Evolutionary conservation across 2,888 invertebrate genomes (phyloP).

Genomic region (Archaeoteleia sp.): DNA sequence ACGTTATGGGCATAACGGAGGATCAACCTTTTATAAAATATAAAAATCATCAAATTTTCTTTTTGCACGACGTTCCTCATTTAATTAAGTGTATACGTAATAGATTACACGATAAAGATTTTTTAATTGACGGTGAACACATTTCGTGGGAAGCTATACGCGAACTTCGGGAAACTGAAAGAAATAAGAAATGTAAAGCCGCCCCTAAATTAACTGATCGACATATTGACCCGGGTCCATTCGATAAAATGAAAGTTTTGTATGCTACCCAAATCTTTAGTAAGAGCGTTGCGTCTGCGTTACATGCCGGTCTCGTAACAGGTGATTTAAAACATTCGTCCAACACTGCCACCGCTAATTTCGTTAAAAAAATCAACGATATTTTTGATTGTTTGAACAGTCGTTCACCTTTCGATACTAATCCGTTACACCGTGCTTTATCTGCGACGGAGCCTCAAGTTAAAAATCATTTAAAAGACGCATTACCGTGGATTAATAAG

Average conservation of each 20-base stretch:
- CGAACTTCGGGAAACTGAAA: slow-evolving; percentile 46
- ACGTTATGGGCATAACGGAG: slow-evolving; percentile 45
- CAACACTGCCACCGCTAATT: slow-evolving; percentile 51
- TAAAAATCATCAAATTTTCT: slow-evolving; percentile 46
- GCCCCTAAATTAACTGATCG: slow-evolving; percentile 54
- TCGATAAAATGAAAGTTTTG: slow-evolving; percentile 56
- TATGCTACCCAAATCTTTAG: slow-evolving; percentile 58
- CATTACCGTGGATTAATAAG: slow-evolving; percentile 38
- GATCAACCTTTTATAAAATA: slow-evolving; percentile 43
- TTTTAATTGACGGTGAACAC: slow-evolving; percentile 1
- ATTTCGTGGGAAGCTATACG: slow-evolving; percentile 14
- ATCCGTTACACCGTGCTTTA: slow-evolving; percentile 42
- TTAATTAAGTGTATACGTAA: slow-evolving; percentile 17
- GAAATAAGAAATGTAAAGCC: slow-evolving; percentile 42
- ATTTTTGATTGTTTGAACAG: slow-evolving; percentile 56
- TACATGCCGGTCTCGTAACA: slow-evolving; percentile 45
- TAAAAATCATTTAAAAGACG: slow-evolving; percentile 33
- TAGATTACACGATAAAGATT: slow-evolving; percentile 11
- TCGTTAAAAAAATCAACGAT: slow-evolving; percentile 55
- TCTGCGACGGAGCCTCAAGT: slow-evolving; percentile 35
- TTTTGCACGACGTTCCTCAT: slow-evolving; percentile 47
- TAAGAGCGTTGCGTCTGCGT: slow-evolving; percentile 51
- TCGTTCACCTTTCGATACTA: slow-evolving; percentile 26
- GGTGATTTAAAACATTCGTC: slow-evolving; percentile 40
- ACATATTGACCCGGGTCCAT: slow-evolving; percentile 53